Base-by-base conservation (phyloP, 2,113 vertebrate genomes). In the Semnornis frantzii region DNA sequence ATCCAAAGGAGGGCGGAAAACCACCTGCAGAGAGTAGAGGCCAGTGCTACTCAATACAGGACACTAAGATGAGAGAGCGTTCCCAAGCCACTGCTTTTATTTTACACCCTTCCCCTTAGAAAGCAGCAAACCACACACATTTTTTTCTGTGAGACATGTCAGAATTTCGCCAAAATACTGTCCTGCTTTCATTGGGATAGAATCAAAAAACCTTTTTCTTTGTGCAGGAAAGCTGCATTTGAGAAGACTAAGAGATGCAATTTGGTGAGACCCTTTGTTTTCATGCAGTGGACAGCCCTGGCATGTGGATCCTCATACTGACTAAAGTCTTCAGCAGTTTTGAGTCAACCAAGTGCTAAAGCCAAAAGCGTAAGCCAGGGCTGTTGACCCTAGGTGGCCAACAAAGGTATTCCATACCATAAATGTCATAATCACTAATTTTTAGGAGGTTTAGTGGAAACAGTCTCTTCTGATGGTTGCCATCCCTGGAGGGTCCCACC, bases 1-100 rank as follows among this genome's bases (percentile, higher is more conserved):
- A 24, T 99, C 98, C 94, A 99, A 62, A 30, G 99, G 98, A n/a
- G 99, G 98, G 30, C 99, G 98, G 97, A 99, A 98, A 58, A 97
- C 97, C 65, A 98, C 98, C 99, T 99, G 87, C 62, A 91, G 37
- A 52, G 84, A 82, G 33, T 87, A 63, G 34, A 50, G 7, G 70
- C 17, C 9, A 55, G 31, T 52, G 27, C 16, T 25, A 63, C 9
- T 70, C 69, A 70, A 24, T 12, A 30, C 3, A 79, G 46, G 25
- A 77, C 63, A 80, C 3, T 79, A 13, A 64, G 4, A 31, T 8
- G 24, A 54, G 5, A 58, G 15, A 62, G 2, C 8, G 39, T 73
- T 85, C 50, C 20, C 50, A 80, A 70, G 55, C 20, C 17, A 12
- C 12, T 34, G 20, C 20, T 24, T 33, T 8, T 27, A 42, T 60